Base-by-base conservation (phyloP, 2,797 vertebrate species). In the Smutsia gigantea region DNA sequence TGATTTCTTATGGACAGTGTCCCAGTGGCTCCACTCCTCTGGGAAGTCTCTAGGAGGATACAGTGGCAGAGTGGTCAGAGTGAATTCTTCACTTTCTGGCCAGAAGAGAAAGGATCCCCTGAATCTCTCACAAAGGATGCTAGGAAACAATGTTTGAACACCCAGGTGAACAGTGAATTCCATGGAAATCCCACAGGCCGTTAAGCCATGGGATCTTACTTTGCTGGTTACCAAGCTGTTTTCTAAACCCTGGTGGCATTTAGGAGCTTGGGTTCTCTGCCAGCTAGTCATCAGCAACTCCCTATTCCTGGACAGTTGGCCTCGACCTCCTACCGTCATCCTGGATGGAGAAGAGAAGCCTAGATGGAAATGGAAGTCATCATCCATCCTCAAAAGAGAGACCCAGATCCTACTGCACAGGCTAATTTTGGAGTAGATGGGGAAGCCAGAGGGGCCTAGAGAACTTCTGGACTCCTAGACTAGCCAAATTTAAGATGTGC, bases 121-220 rank as follows among this genome's bases (percentile, higher is more conserved):
- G 34, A 66, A 59, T 59, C 69, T 78, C 66, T 96, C 29, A 31
- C 21, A 86, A 90, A 84, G 27, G 72, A 66, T 90, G n/a, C 94
- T 51, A 46, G 53, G 75, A 93, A 88, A 92, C 10, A 2, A 19
- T 68, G 63, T 84, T 39, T 53, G 72, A 94, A 91, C 31, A 46
- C n/a, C 55, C 78, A 89, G 79, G 97, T 61, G 90, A 94, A 72
- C 39, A 49, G 18, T 39, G 29, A 68, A 63, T 66, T 71, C 77
- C 53, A 29, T 39, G 68, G 90, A 84, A 90, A 87, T 49, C 51
- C 69, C 71, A 19, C 23, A 63, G 59, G 49, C 78, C 53, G 49
- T 74, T 4, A 27, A 69, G 79, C 75, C 72, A 34, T 2, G 9
- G 27, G 87, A 12, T 77, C 74, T 92, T 39, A 71, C 63, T 71